These are phyloP conservation scores for Mormyrus lacerda DNA, from an alignment of 2,113 vertebrate genomes.

Conservation along the genomic window DNA sequence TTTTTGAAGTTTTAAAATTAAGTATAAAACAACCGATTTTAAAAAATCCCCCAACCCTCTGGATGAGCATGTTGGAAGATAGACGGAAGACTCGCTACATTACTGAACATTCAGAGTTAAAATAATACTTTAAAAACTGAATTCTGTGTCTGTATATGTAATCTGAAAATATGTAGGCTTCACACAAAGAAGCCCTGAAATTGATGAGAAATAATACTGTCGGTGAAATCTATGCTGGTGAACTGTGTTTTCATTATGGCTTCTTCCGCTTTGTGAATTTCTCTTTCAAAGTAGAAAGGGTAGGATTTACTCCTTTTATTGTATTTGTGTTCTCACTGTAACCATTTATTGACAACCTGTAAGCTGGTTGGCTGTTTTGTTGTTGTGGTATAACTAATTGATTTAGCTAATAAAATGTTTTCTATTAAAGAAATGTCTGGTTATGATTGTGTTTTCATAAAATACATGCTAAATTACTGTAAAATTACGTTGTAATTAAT, in stretches of 20 bases:
- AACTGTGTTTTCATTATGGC: background rate
- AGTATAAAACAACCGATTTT: background rate
- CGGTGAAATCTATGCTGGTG: background rate
- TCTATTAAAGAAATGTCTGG: background rate
- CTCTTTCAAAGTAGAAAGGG: background rate
- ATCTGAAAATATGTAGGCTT: background rate
- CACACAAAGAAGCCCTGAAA: background rate
- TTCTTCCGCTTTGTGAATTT: background rate
- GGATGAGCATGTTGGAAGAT: background rate
- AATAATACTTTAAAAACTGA: background rate
- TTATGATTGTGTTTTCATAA: background rate
- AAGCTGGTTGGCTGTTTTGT: background rate
- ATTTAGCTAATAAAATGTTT: conserved; percentile 5
- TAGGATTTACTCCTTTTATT: background rate
- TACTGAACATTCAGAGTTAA: background rate
- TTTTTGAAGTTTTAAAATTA: background rate
- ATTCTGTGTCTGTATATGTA: background rate
- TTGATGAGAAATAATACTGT: background rate
- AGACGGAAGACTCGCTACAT: background rate
- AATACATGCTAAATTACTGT: background rate
- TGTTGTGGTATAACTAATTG: background rate
- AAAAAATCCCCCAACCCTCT: background rate
- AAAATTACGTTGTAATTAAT: background rate
- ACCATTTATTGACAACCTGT: background rate
- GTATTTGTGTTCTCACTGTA: background rate